phyloP scores from a whole-genome alignment of 1,140 invertebrate genomes.

The Bombus difficillimus region DNA sequence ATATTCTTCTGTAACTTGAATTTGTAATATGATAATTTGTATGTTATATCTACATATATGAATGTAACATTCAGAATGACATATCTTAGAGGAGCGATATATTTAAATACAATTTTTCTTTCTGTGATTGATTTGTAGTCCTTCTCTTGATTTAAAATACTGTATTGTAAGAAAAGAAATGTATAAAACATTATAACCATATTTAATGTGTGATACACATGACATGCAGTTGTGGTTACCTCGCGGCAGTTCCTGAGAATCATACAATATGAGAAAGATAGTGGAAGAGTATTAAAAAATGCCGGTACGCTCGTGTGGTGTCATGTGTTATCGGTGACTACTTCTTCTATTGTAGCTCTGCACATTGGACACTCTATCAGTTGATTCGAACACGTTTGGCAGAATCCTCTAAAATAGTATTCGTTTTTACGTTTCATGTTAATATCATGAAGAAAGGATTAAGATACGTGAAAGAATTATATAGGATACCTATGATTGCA shows the following conservation, averaged over 20 bases:
- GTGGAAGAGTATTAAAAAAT: conserved; percentile 59
- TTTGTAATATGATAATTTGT: conserved; percentile 1
- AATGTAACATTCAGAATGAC: conserved; percentile 24
- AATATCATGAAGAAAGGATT: background rate
- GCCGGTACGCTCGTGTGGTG: conserved; percentile 64
- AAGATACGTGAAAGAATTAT: background rate
- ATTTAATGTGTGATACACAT: conserved; percentile 46
- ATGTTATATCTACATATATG: conserved; percentile 7
- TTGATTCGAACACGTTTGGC: conserved; percentile 89
- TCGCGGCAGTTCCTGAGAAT: conserved; percentile 58
- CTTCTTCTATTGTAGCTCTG: conserved; percentile 84
- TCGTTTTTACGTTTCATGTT: conserved; percentile 12
- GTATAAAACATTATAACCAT: conserved; percentile 56
- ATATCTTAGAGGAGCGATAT: background rate
- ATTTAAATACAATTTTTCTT: conserved; percentile 32
- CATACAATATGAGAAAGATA: conserved; percentile 55
- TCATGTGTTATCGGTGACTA: conserved; percentile 79
- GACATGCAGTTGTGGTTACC: conserved; percentile 60
- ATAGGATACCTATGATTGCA: conserved; percentile 90
- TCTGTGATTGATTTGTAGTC: conserved; percentile 48
- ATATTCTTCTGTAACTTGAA: conserved; percentile 18
- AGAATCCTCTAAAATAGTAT: conserved; percentile 90
- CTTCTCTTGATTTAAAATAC: conserved; percentile 59
- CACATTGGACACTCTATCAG: conserved; percentile 95
- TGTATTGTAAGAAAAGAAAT: conserved; percentile 67